Percentiles rank a stretch among this genome's conserved stretches.
phyloP scores from a whole-genome alignment of 2,797 vertebrate species.

The Tinamus major region DNA sequence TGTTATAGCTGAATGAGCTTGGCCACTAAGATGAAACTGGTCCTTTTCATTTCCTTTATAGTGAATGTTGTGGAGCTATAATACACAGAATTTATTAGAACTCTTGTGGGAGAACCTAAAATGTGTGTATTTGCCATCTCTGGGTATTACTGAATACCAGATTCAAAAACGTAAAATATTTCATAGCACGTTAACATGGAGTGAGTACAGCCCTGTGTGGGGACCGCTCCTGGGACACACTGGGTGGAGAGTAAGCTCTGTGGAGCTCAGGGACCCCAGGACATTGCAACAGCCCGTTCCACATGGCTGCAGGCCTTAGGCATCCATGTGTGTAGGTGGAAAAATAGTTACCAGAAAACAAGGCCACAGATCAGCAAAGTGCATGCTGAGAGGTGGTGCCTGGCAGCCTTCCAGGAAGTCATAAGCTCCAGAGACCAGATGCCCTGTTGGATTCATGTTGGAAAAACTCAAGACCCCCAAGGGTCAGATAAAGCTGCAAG shows the following conservation, averaged over 20 bases:
- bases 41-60: neutral
- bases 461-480: neutral
- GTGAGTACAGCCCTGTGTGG: too few species aligned
- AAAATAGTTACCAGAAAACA: neutral
- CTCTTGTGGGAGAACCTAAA: neutral
- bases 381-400: neutral
- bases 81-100: neutral
- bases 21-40: neutral
- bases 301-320: neutral
- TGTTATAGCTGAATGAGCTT: neutral
- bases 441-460: neutral
- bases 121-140: neutral
- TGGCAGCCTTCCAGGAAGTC: neutral
- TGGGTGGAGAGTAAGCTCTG: neutral
- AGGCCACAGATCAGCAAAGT: neutral
- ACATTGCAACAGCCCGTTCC: neutral
- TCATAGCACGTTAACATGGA: neutral
- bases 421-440: neutral
- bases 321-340: accelerated
- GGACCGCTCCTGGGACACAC: too few species aligned
- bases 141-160: neutral
- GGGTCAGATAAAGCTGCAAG: neutral
- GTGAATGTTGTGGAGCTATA: neutral
- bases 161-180: neutral
- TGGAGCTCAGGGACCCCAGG: neutral